Evolutionary conservation across 2,797 vertebrate species (phyloP).

Genomic region (Perodicticus potto): DNA sequence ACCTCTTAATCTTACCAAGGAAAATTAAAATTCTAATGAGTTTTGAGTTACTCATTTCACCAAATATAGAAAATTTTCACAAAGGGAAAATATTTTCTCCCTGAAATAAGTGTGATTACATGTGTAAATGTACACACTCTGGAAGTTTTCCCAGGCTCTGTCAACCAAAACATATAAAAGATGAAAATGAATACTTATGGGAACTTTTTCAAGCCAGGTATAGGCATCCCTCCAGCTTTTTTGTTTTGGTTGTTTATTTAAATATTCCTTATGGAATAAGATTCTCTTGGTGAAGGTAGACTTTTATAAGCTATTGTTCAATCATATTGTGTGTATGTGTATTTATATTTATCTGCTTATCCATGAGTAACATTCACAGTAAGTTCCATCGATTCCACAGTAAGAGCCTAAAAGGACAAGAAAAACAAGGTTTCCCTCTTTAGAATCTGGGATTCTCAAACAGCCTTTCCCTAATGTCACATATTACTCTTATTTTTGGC

Average conservation of each 20-base stretch:
- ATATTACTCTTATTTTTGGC: constrained; percentile 3
- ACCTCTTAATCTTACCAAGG: background rate
- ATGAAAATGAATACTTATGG: constrained; percentile 53
- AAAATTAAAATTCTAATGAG: constrained; percentile 20
- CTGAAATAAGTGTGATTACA: constrained; percentile 48
- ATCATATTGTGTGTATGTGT: background rate
- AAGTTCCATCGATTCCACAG: background rate
- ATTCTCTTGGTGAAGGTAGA: constrained; percentile 50
- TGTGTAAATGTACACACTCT: constrained; percentile 19
- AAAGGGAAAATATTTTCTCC: constrained; percentile 25
- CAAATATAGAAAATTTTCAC: constrained; percentile 19
- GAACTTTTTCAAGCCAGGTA: constrained; percentile 63
- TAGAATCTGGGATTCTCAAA: background rate
- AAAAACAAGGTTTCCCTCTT: constrained; percentile 8
- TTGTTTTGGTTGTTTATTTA: background rate
- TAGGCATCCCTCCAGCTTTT: constrained; percentile 13
- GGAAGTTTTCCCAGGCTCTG: constrained; percentile 63
- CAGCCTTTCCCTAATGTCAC: background rate
- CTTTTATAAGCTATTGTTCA: background rate
- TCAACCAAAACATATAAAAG: constrained; percentile 56
- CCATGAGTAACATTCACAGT: background rate
- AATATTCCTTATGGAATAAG: constrained; percentile 52
- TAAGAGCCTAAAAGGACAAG: constrained; percentile 35
- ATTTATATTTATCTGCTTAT: background rate
- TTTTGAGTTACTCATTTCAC: background rate